Conservation (phyloP, 2,113 vertebrate species). For the Clinocottus analis region DNA sequence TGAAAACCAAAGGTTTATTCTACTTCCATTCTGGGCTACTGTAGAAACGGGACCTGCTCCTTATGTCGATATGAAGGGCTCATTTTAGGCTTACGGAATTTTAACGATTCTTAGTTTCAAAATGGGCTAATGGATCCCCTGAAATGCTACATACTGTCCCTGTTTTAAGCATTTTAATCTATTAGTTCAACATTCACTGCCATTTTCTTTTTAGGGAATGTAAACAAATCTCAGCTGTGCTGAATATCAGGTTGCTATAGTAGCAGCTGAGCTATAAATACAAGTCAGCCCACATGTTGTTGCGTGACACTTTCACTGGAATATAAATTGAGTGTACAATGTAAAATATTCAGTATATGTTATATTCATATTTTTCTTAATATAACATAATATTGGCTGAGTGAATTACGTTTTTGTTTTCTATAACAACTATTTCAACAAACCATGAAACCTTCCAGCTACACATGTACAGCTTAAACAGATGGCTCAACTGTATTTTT, state of each 20-base stretch:
- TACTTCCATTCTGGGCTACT: too few relatives aligned
- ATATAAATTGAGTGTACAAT: neutral
- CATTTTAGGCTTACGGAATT: too few relatives aligned
- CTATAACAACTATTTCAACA: neutral
- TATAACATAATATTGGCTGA: neutral
- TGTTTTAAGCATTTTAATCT: too few relatives aligned
- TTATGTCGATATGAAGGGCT: too few relatives aligned
- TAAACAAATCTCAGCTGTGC: neutral
- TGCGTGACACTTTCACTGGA: neutral
- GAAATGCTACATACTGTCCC: neutral
- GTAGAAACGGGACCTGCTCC: too few relatives aligned
- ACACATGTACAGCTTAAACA: conserved; percentile 2
- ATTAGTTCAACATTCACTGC: neutral
- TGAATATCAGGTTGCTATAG: neutral
- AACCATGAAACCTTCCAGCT: neutral
- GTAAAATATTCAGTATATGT: neutral
- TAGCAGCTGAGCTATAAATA: conserved; percentile 2
- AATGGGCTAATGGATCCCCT: neutral
- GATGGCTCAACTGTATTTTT: conserved; percentile 31
- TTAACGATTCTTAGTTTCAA: neutral
- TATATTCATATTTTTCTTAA: neutral
- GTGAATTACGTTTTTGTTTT: neutral
- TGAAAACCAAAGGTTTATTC: neutral
- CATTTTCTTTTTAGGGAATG: neutral
- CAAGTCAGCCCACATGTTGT: neutral